Conservation (phyloP, 1,140 invertebrate species). For the Stegodyphus dumicola region DNA sequence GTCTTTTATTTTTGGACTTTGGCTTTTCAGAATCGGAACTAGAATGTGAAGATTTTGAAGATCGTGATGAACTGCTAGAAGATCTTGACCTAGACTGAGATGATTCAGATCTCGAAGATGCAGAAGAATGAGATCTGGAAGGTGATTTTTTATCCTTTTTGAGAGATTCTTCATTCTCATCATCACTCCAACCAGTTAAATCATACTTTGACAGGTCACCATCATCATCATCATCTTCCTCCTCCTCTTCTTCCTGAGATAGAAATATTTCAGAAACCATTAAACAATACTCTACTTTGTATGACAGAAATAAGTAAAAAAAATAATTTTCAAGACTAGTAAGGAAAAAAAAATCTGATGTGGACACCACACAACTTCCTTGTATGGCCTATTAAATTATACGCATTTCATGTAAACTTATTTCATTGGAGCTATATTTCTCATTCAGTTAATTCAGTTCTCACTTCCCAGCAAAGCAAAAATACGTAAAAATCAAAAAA, state of each 20-base stretch:
- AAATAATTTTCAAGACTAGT: no score
- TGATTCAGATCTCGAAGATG: conserved; percentile 15
- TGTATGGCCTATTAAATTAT: no score
- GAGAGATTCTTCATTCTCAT: conserved; percentile 66
- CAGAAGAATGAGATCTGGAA: conserved; percentile 38
- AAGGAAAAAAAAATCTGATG: no score
- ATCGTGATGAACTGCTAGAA: conserved; percentile 33
- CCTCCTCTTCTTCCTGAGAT: conserved; percentile 65
- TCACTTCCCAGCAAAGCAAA: no score
- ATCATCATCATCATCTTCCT: conserved; percentile 74
- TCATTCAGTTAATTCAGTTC: no score
- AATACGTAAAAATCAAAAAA: no score
- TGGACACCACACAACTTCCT: no score
- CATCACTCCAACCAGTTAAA: conserved; percentile 76
- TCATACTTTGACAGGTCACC: conserved; percentile 70
- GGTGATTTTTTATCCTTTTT: conserved; percentile 30
- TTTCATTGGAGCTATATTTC: no score
- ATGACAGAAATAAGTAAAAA: no score
- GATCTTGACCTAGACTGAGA: conserved; percentile 37
- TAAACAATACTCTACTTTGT: no score
- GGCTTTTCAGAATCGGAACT: conserved; percentile 47
- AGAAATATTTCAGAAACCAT: background rate
- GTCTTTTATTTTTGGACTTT: conserved; percentile 43
- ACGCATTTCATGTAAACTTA: no score
- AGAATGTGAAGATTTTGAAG: conserved; percentile 37